Evolutionary conservation across 2,797 vertebrate genomes (phyloP).

Genomic region (Pagetopsis macropterus): DNA sequence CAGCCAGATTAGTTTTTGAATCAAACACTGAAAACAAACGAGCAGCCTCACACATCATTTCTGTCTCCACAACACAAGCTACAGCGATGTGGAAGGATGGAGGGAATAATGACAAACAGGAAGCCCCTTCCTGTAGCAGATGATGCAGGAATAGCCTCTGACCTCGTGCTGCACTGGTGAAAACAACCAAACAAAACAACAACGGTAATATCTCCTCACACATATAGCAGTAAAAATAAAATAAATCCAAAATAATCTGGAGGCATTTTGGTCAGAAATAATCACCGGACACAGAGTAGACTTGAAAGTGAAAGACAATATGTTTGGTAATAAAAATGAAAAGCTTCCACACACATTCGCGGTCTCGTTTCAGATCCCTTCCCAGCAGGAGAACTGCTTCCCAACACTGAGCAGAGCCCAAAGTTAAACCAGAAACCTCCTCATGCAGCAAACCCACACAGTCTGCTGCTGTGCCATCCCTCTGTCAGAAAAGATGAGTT

Average conservation of each 20-base stretch:
- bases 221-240: background rate
- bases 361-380: slow-evolving; percentile 11
- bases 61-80: background rate
- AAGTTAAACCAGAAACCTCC: slow-evolving; percentile 10
- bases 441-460: slow-evolving; percentile 25
- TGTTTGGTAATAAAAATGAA: slow-evolving; percentile 25
- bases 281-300: background rate
- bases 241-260: background rate
- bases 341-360: background rate
- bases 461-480: slow-evolving; percentile 51
- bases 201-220: background rate
- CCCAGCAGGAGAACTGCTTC: slow-evolving; percentile 4
- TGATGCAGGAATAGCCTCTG: slow-evolving; percentile 28
- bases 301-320: background rate
- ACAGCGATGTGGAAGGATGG: slow-evolving; percentile 32
- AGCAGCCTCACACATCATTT: background rate
- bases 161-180: slow-evolving; percentile 19
- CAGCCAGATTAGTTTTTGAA: background rate
- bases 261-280: slow-evolving; percentile 3
- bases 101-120: slow-evolving; percentile 60
- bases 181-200: slow-evolving; percentile 26
- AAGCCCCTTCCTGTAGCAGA: slow-evolving; percentile 58
- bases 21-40: background rate
- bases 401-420: slow-evolving; percentile 1
- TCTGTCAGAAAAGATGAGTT: slow-evolving; percentile 49